Conservation (phyloP, 2,113 vertebrate species). For the Typhlomys cinereus region DNA sequence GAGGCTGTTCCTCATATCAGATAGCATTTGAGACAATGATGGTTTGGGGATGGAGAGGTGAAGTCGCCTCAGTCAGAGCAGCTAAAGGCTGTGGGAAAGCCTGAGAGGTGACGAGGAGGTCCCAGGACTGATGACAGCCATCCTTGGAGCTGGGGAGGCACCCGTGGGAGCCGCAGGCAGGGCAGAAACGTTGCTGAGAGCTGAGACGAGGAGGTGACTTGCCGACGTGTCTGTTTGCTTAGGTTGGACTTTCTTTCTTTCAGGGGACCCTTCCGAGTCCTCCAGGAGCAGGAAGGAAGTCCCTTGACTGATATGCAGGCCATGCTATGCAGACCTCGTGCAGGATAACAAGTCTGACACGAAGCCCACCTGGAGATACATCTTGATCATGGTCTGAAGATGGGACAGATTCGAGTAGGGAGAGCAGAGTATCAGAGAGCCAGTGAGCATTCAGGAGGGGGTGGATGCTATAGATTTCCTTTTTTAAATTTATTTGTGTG, state of each 20-base stretch:
- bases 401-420: neutral
- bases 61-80: neutral
- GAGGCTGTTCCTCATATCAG: neutral
- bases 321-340: constrained; percentile 65
- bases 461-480: neutral
- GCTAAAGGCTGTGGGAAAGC: neutral
- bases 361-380: constrained; percentile 76
- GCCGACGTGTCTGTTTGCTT: neutral
- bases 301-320: constrained; percentile 72
- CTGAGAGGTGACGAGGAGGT: neutral
- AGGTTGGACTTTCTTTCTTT: constrained; percentile 5
- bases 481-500: too few species aligned
- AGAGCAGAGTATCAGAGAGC: neutral
- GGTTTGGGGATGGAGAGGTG: neutral
- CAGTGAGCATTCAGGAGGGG: neutral
- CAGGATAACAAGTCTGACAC: constrained; percentile 65
- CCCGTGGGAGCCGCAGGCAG: neutral
- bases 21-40: neutral
- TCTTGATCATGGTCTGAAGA: constrained; percentile 23
- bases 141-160: too few species aligned
- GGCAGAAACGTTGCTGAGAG: neutral
- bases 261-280: neutral
- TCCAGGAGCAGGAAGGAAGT: constrained; percentile 75
- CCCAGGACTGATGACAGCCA: neutral
- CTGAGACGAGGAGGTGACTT: neutral